Base-by-base conservation (phyloP, 2,797 vertebrate species). In the Diglossa cyanea region DNA sequence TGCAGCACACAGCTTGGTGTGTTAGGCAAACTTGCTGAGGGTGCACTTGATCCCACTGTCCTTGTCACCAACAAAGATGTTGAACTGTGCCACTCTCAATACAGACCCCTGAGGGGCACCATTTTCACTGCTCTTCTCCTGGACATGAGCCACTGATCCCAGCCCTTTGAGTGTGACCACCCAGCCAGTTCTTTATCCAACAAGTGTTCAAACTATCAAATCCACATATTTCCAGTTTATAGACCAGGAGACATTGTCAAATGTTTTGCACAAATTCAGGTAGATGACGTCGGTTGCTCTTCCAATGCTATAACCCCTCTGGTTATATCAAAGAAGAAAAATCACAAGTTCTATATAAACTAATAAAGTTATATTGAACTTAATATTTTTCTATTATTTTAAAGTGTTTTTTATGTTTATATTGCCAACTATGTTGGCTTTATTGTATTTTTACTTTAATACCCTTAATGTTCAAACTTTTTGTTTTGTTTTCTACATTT, bases 241-340 rank as follows among this genome's bases (percentile, higher is more conserved):
- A 51, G 15, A 45, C n/a, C 45, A 51, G 21, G 33, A 81, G 54
- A 17, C 13, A 14, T 17, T 62, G 12, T 39, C 48, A 62, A 67
- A 50, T 17, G 5, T 37, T 50, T 45, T 68, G 45, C 25, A 62
- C 20, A 62, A 67, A 45, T 57, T 37, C 9, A 35, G 18, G 16
- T 24, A 33, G 30, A 44, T 62, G 7, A 26, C 0, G 0, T 44
- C 2, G 1, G 10, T 26, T 67, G 8, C 10, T 61, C 17, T 61
- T 68, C 20, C 8, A 62, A 39, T 0, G 0, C 28, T 0, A 0
- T 85, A 67, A 85, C 8, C 3, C 24, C 21, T 61, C 25, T 23
- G 17, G 11, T 77, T 67, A 53, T 45, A 61, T 33, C 17, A 44
- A 62, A 30, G 31, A 50, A 35, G 33, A 88, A 88, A 83, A 86